phyloP scores from a whole-genome alignment of 1,140 invertebrate genomes.

The Lordiphosa mommai region DNA sequence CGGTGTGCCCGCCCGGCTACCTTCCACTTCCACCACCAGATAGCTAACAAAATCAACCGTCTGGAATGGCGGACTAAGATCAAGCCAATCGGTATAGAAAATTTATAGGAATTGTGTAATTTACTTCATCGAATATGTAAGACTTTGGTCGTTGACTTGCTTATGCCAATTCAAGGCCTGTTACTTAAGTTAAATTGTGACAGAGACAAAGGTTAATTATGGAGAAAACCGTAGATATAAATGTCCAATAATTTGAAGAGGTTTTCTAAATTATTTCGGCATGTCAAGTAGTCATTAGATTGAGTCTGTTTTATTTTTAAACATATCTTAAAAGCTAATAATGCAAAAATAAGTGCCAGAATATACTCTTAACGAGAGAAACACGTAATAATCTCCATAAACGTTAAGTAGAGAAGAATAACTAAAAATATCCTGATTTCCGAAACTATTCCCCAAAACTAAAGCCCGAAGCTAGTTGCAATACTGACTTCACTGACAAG shows the following conservation, averaged over 20 bases:
- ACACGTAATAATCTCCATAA: no score
- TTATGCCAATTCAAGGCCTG: conserved; percentile 7
- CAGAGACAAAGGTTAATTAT: conserved; percentile 15
- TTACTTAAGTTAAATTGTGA: conserved; percentile 16
- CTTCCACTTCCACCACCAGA: not conserved
- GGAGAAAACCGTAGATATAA: not conserved
- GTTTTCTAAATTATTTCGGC: not conserved
- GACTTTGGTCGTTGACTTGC: conserved; percentile 13
- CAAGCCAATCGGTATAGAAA: conserved; percentile 27
- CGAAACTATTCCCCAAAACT: no score
- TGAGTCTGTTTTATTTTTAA: no score
- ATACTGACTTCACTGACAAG: no score
- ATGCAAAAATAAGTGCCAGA: no score
- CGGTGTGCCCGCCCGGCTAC: not conserved
- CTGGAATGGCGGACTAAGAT: conserved; percentile 57
- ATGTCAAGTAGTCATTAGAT: not conserved
- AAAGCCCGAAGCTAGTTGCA: no score
- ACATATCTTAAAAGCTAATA: no score
- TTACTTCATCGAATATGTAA: conserved; percentile 34
- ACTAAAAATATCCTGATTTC: no score
- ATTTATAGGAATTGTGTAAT: conserved; percentile 46
- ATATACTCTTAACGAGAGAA: no score
- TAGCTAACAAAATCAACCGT: conserved; percentile 33
- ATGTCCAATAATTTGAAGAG: not conserved
- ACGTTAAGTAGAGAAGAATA: no score